Base-by-base conservation (phyloP, 2,888 invertebrate genomes). In the Cerastis leucographa region DNA sequence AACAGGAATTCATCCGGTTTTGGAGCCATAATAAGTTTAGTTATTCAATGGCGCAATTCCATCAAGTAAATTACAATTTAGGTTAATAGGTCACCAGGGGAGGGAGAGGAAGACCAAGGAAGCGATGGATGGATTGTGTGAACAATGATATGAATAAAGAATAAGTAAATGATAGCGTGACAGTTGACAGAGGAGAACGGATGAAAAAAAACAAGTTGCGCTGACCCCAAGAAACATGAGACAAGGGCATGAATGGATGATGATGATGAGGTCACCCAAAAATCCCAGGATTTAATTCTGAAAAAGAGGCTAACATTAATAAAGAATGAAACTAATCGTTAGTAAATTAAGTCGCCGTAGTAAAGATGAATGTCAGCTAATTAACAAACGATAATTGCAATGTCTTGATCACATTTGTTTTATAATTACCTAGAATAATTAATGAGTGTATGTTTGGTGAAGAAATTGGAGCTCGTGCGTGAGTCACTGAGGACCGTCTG, bases 391-490 rank as follows among this genome's bases (percentile, higher is more conserved):
- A 74, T 77, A 74, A 79, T 76, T 70, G n/a, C n/a, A n/a, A n/a
- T n/a, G 83, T 79, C 76, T 81, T 82, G 42, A 78, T 83, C 46
- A 65, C 66, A 73, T 76, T 87, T 22, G 44, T 67, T 76, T 71
- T 69, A 78, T 83, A 80, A 80, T 80, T 85, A 85, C 86, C 25
- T 76, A 78, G 83, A 86, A 89, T 76, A 80, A 80, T 81, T 77
- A 85, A 85, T 87, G 85, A 84, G 80, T 87, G 78, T 84, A 77
- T 74, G 76, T 83, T 88, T 89, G 79, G 66, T 67, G 79, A 87
- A 87, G 89, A 88, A 88, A 89, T 85, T 88, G 69, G 88, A 88
- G 83, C 88, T 83, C 29, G 64, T 87, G 29, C 8, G 51, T 89
- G 87, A 89, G 64, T 89, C 88, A 88, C 64, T 42, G 72, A 67